Evolutionary conservation across 2,113 vertebrate genomes (phyloP).

Genomic region (Grammomys dolichurus): DNA sequence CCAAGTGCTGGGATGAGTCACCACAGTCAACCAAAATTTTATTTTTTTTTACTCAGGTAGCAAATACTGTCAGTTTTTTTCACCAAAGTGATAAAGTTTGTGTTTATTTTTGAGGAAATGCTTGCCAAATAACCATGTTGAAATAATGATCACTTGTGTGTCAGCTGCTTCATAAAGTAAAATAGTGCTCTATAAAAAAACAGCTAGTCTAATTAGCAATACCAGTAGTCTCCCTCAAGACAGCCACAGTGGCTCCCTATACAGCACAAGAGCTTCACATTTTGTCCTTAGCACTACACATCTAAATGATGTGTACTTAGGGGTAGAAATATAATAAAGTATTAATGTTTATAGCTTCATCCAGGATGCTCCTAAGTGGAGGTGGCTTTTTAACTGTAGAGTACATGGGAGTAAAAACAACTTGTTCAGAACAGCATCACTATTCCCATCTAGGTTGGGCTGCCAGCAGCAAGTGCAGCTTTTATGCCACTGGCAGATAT

Average conservation of each 20-base stretch:
- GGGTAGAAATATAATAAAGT: neutral
- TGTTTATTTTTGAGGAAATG: constrained; percentile 30
- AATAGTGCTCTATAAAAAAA: neutral
- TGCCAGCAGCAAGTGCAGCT: neutral
- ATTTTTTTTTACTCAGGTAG: constrained; percentile 27
- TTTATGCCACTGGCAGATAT: neutral
- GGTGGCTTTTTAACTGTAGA: neutral
- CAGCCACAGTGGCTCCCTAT: no score
- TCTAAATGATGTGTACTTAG: neutral
- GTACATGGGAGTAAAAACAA: neutral
- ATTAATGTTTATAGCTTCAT: neutral
- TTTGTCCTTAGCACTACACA: neutral
- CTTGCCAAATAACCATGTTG: neutral
- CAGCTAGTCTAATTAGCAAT: neutral
- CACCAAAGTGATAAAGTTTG: neutral
- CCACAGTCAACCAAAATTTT: neutral
- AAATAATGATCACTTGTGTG: neutral
- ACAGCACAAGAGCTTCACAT: neutral
- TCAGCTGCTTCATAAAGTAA: neutral
- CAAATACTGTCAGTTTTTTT: constrained; percentile 5
- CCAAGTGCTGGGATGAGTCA: neutral
- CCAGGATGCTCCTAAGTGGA: neutral
- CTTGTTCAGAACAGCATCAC: neutral
- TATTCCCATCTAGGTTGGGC: neutral
- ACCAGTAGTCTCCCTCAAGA: neutral